Base-by-base conservation (phyloP, 2,797 vertebrate genomes). In the Percopsis omiscomaycus region DNA sequence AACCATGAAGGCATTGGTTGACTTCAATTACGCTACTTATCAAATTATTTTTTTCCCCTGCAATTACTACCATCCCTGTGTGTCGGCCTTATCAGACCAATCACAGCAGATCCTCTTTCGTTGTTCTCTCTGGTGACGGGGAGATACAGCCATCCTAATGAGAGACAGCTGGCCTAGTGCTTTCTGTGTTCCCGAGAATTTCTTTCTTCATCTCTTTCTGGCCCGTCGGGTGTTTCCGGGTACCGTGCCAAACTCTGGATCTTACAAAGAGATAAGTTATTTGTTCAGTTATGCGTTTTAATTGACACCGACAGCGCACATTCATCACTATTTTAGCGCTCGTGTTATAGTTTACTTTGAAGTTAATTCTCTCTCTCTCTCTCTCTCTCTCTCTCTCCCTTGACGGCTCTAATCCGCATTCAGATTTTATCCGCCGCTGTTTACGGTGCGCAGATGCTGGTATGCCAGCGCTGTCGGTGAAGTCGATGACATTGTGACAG, bases 101-200 rank as follows among this genome's bases (percentile, higher is more conserved):
- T 92, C 92, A 87, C 77, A 87, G 89, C 84, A 91, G 91, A 94
- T 92, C 90, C 88, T 88, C 88, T 86, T 85, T 79, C 72, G 87
- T 88, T 89, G 89, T 89, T 92, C 89, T 92, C 90, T 75, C 68
- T 74, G 88, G 89, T 92, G 91, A 92, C 89, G 81, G 77, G 76
- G 89, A 88, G 88, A 92, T 89, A 89, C 88, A 91, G 88, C 84
- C 85, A 76, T 79, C 74, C 84, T 93, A 93, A 93, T 92, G 90
- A 92, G 89, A 92, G 89, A 89, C 92, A 92, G 89, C 90, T 93
- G 90, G 89, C 78, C 83, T 74, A 71, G 71, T 83, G 61, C 81
- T 82, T 79, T 80, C 72, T 77, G 73, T 69, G 73, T 86, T 78
- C 44, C 68, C 74, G 78, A 77, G 75, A 77, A 66, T 78, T 66